phyloP scores from a whole-genome alignment of 2,888 invertebrate species.

The Aporophyla nigra region DNA sequence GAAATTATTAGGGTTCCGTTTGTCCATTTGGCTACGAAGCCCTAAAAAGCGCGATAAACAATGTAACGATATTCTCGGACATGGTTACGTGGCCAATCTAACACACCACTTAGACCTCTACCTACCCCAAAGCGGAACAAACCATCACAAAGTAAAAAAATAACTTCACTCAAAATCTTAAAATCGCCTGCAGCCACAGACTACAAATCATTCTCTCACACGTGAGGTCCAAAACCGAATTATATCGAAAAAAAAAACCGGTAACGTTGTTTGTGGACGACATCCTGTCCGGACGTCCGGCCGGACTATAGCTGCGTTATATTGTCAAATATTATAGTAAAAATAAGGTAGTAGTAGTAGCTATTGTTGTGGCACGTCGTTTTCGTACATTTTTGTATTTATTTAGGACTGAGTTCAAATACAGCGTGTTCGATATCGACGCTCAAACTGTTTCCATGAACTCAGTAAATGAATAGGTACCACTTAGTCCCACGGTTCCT shows the following conservation, averaged over 20 bases:
- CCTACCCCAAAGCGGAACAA: slow-evolving; percentile 52
- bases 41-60: not conserved
- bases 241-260: slow-evolving; percentile 44
- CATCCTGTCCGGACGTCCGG: slow-evolving; percentile 68
- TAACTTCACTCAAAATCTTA: slow-evolving; percentile 23
- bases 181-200: slow-evolving; percentile 35
- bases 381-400: slow-evolving; percentile 31
- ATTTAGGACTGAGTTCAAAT: slow-evolving; percentile 33
- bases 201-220: slow-evolving; percentile 57
- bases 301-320: slow-evolving; percentile 55
- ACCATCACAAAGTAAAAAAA: slow-evolving; percentile 11
- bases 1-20: too few relatives aligned
- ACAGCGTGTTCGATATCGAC: not conserved
- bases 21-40: not conserved
- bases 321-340: slow-evolving; percentile 55
- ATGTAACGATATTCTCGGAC: too few relatives aligned
- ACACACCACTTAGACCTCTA: not conserved
- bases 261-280: slow-evolving; percentile 62
- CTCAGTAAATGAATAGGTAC: not conserved
- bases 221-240: slow-evolving; percentile 62
- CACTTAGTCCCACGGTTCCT: too few relatives aligned
- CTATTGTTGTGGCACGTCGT: slow-evolving; percentile 62
- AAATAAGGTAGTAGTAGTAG: slow-evolving; percentile 46
- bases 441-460: not conserved
- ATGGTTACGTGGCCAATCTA: slow-evolving; percentile 2